A percentile compares a stretch with the other conserved stretches of the same genome.
These are phyloP conservation scores for Otis tarda DNA, from an alignment of 2,113 vertebrate species.

Conservation along the genomic window DNA sequence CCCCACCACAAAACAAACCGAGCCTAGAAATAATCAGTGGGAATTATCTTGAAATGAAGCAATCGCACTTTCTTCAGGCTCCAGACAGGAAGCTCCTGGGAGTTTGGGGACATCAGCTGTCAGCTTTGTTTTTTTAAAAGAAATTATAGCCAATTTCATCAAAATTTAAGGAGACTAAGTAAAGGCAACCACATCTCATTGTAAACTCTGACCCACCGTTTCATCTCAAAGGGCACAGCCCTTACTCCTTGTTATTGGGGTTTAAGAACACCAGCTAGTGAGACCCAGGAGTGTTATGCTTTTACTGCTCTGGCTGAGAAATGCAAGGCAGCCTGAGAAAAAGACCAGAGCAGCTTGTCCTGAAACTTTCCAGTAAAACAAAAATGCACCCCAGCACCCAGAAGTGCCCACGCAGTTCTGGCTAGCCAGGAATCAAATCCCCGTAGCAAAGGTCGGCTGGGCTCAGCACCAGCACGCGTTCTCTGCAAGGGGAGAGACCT, in stretches of 20 bases:
- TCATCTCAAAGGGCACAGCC: background rate
- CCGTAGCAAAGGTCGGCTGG: background rate
- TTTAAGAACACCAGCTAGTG: background rate
- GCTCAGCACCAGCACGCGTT: background rate
- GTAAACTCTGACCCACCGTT: background rate
- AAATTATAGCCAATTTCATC: background rate
- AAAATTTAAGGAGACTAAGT: background rate
- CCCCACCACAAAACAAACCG: background rate
- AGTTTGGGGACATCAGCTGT: background rate
- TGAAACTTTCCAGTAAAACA: background rate
- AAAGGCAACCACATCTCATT: background rate
- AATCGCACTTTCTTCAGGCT: background rate
- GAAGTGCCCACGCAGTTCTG: background rate
- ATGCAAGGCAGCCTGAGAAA: background rate
- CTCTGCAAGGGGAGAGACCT: background rate
- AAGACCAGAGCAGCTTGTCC: background rate
- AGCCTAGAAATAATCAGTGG: background rate
- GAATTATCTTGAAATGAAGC: background rate
- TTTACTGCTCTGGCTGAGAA: background rate
- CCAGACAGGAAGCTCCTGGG: background rate
- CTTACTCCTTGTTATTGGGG: background rate
- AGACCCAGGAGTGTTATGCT: background rate
- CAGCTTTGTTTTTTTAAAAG: background rate
- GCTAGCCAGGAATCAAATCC: background rate
- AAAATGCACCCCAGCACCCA: conserved; percentile 21